A percentile compares a stretch with the other conserved stretches of the same genome.
Evolutionary conservation across 2,113 vertebrate species (phyloP).

Genomic region (Mirza zaza): DNA sequence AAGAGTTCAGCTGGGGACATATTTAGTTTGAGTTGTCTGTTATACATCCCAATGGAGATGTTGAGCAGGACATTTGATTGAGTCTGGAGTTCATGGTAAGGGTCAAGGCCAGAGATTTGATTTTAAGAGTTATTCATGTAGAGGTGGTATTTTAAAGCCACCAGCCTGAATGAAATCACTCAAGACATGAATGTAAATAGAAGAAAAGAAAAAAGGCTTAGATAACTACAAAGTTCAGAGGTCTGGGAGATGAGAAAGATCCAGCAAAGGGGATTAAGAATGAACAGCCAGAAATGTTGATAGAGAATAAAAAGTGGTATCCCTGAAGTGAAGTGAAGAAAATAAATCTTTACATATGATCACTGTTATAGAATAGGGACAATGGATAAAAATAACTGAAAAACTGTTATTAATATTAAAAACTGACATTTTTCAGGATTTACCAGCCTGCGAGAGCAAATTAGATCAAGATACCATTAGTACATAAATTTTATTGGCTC

Average conservation of each 20-base stretch:
- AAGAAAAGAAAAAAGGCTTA: neutral
- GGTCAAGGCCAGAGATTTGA: neutral
- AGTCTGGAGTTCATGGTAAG: neutral
- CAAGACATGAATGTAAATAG: neutral
- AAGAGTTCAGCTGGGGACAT: neutral
- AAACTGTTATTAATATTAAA: neutral
- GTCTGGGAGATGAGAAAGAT: neutral
- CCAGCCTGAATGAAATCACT: neutral
- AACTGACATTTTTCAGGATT: neutral
- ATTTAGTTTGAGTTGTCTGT: neutral
- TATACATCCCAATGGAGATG: neutral
- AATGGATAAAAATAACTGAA: neutral
- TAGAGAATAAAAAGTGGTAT: neutral
- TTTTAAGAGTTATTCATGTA: neutral
- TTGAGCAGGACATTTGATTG: neutral
- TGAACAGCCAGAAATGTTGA: neutral
- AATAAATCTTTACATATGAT: neutral
- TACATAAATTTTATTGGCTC: neutral
- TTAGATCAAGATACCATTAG: neutral
- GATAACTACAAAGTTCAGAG: neutral
- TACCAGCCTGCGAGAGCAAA: neutral
- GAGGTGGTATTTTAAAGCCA: slow-evolving; percentile 1
- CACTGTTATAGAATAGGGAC: neutral
- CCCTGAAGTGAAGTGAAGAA: neutral
- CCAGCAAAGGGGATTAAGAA: neutral